phyloP scores from a whole-genome alignment of 1,140 invertebrate genomes.

The Zaprionus capensis region DNA sequence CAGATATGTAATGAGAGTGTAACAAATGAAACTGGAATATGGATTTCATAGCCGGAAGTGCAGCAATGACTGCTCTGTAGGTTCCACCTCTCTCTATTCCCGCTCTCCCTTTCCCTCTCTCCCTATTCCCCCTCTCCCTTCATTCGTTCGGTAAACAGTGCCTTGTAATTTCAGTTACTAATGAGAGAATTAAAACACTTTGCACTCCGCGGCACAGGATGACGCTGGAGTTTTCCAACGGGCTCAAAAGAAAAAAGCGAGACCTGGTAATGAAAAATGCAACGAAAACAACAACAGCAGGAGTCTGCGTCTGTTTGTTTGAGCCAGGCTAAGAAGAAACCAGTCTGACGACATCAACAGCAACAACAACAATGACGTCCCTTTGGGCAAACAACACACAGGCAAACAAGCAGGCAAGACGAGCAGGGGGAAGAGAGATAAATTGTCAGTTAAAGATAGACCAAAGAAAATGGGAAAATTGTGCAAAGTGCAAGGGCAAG shows the following conservation, averaged over 20 bases:
- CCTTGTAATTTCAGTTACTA: conserved; percentile 78
- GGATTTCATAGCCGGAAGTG: conserved; percentile 44
- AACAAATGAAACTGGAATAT: conserved; percentile 18
- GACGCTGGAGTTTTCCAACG: conserved; percentile 18
- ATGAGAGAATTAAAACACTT: conserved; percentile 82
- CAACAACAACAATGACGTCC: conserved; percentile 58
- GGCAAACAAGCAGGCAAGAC: neutral
- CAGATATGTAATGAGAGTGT: neutral
- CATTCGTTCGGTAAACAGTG: conserved; percentile 22
- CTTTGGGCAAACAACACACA: conserved; percentile 31
- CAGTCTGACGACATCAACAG: conserved; percentile 64
- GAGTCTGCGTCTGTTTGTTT: conserved; percentile 61
- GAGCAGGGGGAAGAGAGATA: conserved; percentile 54
- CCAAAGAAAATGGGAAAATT: conserved; percentile 69
- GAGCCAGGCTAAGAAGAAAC: conserved; percentile 57
- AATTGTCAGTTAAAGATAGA: conserved; percentile 76
- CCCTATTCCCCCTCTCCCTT: neutral
- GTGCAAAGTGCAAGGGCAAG: conserved; percentile 68
- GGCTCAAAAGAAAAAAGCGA: conserved; percentile 68
- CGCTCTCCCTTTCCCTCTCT: neutral
- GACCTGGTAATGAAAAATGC: conserved; percentile 73
- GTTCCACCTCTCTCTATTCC: neutral
- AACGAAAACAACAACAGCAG: conserved; percentile 55
- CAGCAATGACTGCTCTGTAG: conserved; percentile 10
- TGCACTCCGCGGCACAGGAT: conserved; percentile 45